Evolutionary conservation across 2,888 invertebrate species (phyloP).

Genomic region (Fissipunctia ypsillon): DNA sequence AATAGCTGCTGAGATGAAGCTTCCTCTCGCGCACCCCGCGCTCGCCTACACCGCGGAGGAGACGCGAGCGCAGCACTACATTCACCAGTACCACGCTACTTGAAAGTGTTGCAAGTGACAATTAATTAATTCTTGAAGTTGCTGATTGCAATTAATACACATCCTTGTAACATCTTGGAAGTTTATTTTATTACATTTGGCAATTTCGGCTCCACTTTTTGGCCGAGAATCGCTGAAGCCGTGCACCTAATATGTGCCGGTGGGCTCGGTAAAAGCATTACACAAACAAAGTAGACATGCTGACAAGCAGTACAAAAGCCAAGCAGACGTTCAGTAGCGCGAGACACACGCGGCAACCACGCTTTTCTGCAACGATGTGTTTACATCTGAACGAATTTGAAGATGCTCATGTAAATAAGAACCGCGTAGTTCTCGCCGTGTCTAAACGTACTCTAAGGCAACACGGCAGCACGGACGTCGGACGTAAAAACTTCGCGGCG

Average conservation of each 20-base stretch:
- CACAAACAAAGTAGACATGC: background rate
- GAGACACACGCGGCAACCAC: background rate
- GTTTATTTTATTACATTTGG: background rate
- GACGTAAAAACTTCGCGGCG: no score
- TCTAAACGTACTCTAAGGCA: background rate
- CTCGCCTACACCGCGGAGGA: constrained; percentile 76
- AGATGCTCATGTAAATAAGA: background rate
- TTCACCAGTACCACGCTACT: constrained; percentile 70
- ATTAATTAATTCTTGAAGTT: constrained; percentile 5
- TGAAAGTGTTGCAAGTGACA: constrained; percentile 44
- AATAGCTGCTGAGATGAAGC: constrained; percentile 75
- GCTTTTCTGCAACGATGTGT: background rate
- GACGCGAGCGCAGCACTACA: constrained; percentile 73
- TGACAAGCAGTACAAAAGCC: background rate
- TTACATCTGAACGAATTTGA: background rate
- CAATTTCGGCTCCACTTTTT: background rate
- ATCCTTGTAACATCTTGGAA: background rate
- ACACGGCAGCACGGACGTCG: no score
- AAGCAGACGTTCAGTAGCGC: background rate
- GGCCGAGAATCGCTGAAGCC: background rate
- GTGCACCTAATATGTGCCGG: background rate
- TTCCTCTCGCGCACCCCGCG: constrained; percentile 78
- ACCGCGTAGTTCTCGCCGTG: background rate
- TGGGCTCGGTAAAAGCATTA: background rate
- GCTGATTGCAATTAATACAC: background rate